Percentiles rank a stretch among this genome's conserved stretches.
Conservation (phyloP, 2,113 vertebrate species). For the Hydropotes inermis region DNA sequence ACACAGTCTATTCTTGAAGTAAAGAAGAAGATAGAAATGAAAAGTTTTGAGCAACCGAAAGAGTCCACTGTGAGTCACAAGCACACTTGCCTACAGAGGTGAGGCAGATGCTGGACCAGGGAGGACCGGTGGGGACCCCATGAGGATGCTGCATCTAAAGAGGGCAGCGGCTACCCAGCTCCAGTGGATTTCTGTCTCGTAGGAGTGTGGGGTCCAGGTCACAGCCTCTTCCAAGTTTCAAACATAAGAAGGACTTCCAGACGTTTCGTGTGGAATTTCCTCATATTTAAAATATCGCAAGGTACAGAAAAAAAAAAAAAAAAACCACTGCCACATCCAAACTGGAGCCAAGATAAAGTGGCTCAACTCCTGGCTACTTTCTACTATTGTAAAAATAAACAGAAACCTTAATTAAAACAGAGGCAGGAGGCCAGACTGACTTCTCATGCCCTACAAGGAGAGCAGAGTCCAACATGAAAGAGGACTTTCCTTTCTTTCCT, state of each 20-base stretch:
- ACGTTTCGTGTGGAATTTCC: background rate
- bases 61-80: background rate
- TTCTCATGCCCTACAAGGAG: no score
- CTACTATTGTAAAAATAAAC: background rate
- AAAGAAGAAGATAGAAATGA: background rate
- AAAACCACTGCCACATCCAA: background rate
- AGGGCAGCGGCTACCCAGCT: no score
- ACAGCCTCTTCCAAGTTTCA: background rate
- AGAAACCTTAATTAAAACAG: background rate
- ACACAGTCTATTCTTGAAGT: background rate
- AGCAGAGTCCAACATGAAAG: background rate
- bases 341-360: background rate
- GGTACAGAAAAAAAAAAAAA: no score
- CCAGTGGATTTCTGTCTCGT: background rate
- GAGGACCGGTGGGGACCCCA: rapidly evolving
- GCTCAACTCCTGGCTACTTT: background rate
- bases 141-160: background rate
- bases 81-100: background rate
- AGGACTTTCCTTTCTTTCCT: background rate
- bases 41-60: background rate
- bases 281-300: background rate
- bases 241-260: background rate
- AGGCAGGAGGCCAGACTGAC: background rate
- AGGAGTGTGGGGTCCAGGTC: background rate
- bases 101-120: background rate